phyloP scores from a whole-genome alignment of 2,888 invertebrate species.

The Danaus chrysippus region DNA sequence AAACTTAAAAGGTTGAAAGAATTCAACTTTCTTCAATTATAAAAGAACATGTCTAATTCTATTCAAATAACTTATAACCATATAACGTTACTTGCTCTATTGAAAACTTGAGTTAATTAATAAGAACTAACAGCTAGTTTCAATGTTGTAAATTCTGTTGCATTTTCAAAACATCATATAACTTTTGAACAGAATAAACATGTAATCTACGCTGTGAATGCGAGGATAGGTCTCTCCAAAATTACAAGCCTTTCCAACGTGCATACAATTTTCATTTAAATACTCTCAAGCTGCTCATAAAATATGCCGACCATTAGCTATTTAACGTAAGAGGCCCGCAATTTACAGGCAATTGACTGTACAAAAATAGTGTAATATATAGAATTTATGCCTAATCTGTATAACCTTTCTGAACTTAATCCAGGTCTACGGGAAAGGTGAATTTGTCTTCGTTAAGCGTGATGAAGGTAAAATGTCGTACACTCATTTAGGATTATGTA shows the following conservation, averaged over 20 bases:
- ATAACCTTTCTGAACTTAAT: conserved; percentile 33
- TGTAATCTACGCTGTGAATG: conserved; percentile 19
- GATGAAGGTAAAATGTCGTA: conserved; percentile 46
- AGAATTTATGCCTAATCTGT: conserved; percentile 7
- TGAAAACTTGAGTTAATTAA: too few species aligned
- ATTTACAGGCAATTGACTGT: conserved; percentile 26
- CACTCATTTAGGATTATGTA: conserved; percentile 46
- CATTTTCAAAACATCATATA: not conserved
- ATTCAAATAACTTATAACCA: too few species aligned
- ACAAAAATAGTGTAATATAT: conserved; percentile 6
- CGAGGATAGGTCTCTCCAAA: conserved; percentile 26
- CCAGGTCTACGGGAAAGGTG: conserved; percentile 39
- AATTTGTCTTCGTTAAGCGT: conserved; percentile 66
- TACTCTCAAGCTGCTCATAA: conserved; percentile 26
- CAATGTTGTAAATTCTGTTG: too few species aligned
- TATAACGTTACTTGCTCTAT: too few species aligned
- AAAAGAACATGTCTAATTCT: too few species aligned
- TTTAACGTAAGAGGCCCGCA: conserved; percentile 28
- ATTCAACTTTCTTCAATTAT: too few species aligned
- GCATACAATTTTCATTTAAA: conserved; percentile 30
- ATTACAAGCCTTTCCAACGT: conserved; percentile 22
- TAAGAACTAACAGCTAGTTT: too few species aligned
- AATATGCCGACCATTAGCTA: conserved; percentile 30
- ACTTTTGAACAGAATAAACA: not conserved
- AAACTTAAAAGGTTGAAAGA: too few species aligned